phyloP scores from a whole-genome alignment of 53 echinoderm and acorn worm genomes.

The Mesocentrotus franciscanus region DNA sequence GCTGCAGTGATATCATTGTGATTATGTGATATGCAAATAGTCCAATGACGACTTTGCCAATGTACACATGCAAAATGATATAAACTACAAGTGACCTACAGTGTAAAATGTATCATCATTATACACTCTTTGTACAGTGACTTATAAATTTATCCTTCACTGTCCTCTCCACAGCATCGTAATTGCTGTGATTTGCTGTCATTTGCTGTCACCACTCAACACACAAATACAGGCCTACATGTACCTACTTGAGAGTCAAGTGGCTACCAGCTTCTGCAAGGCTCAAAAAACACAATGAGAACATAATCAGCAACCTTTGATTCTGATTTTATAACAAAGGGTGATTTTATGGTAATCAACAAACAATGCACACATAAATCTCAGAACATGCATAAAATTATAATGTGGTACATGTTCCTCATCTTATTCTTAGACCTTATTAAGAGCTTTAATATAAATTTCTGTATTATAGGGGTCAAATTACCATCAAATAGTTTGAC shows the following conservation, averaged over 20 bases:
- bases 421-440: too few species aligned
- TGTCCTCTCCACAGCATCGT: not conserved
- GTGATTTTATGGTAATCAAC: not conserved
- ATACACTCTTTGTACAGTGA: not conserved
- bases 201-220: too few species aligned
- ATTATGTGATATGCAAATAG: too few species aligned
- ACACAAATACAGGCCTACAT: not conserved
- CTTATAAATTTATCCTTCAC: not conserved
- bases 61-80: too few species aligned
- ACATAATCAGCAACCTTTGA: slow-evolving; percentile 51
- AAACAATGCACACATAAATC: not conserved
- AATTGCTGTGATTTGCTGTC: not conserved
- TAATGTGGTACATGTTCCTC: too few species aligned
- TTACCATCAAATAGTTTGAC: too few species aligned
- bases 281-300: slow-evolving; percentile 34
- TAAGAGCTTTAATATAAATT: too few species aligned
- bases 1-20: too few species aligned
- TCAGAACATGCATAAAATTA: too few species aligned
- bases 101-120: not conserved
- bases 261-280: not conserved
- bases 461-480: too few species aligned
- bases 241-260: slow-evolving; percentile 4
- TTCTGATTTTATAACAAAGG: slow-evolving; percentile 31
- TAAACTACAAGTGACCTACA: not conserved
- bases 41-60: too few species aligned